Evolutionary conservation across 35 echinoderm and acorn worm genomes (phyloP).

Genomic region (Heliocidaris erythrogramma): DNA sequence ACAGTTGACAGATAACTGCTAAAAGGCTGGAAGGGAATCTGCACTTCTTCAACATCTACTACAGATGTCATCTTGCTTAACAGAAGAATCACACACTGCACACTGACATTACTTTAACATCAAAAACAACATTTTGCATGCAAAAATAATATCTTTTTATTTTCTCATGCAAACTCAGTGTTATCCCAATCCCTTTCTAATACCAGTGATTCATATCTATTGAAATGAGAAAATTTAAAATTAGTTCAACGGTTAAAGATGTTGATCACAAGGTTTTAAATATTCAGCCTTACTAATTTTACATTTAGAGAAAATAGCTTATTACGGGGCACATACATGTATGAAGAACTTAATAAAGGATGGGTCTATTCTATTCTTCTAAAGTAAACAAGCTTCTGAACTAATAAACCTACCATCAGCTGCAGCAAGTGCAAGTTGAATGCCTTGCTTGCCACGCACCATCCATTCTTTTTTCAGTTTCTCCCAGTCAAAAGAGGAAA

Average conservation of each 20-base stretch:
- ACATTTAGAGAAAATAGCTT: no score
- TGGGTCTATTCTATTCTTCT: neutral
- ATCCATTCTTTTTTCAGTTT: slow-evolving; percentile 1
- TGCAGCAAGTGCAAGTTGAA: neutral
- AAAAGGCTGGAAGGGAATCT: neutral
- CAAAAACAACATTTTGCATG: neutral
- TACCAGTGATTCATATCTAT: no score
- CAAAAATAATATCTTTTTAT: neutral
- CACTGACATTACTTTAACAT: neutral
- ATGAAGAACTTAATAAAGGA: no score
- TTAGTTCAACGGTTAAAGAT: no score
- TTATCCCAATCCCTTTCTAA: neutral
- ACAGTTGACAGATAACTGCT: no score
- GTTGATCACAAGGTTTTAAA: no score
- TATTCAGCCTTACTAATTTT: no score
- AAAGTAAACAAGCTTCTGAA: neutral
- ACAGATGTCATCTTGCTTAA: neutral
- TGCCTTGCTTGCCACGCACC: neutral
- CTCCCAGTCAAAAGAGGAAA: neutral
- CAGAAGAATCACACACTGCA: neutral
- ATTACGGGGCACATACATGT: no score
- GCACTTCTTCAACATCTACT: neutral
- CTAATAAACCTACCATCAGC: neutral
- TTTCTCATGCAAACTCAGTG: neutral
- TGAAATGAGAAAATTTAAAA: no score